Base-by-base conservation (phyloP, 2,797 vertebrate genomes). In the Atherinosoma microstoma region DNA sequence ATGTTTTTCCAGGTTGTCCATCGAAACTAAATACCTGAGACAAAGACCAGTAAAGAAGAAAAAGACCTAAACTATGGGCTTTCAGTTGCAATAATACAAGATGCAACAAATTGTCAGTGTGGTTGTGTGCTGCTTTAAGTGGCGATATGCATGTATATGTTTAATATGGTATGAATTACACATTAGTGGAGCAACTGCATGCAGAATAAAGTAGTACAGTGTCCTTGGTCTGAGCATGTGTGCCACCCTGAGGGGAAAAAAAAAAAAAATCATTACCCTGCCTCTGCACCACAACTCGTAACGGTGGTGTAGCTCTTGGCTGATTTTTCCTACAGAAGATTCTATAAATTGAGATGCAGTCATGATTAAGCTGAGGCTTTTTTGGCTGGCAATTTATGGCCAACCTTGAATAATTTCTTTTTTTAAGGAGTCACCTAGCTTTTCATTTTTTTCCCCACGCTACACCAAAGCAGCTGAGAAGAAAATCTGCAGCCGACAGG, bases 281-380 rank as follows among this genome's bases (percentile, higher is more conserved):
- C 70, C 70, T 58, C 73, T 18, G 9, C 63, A 63, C 67, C 51
- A n/a, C 58, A 60, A 51, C 75, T 81, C 74, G 75, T 83, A 83
- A 81, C 73, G n/a, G 63, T 51, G 66, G 40, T 59, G 3, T 80
- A 78, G 68, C 68, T 79, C 61, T 80, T 83, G 69, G 86, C 77
- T 70, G 51, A 71, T 84, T 82, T 80, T 84, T 20, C 78, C 76
- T 38, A 34, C 64, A 66, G 73, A 79, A 72, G 65, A 75, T 70
- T 85, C 78, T 71, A 76, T 84, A 88, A 85, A 84, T 78, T 78
- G 66, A 73, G 64, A 69, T 76, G 65, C 70, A 72, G 73, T 77
- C 65, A 38, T 76, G 69, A 84, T 72, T 73, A 76, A 79, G 79
- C 22, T 4, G 64, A 58, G 66, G 18, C 80, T 83, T 84, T 42